phyloP scores from a whole-genome alignment of 2,888 invertebrate genomes.

The Mamestra brassicae region DNA sequence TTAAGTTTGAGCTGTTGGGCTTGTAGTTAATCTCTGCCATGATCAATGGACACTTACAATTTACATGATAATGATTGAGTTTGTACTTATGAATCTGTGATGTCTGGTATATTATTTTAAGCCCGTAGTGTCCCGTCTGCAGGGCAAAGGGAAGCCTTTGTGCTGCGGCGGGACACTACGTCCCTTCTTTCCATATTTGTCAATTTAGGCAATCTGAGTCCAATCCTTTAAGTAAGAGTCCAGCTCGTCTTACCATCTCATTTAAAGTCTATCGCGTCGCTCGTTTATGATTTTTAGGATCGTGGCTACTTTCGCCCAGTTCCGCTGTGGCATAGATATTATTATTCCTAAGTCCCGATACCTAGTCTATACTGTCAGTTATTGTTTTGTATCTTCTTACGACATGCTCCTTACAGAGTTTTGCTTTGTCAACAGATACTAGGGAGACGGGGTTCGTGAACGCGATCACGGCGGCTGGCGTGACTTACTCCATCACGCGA shows the following conservation, averaged over 20 bases:
- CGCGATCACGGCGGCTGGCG: slow-evolving; percentile 97
- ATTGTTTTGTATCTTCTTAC: not conserved
- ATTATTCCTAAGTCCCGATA: no score
- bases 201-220: no score
- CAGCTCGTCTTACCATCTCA: no score
- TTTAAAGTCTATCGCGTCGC: no score
- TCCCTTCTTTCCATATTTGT: no score
- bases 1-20: slow-evolving; percentile 5
- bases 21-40: not conserved
- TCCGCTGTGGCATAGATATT: not conserved
- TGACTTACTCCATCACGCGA: slow-evolving; percentile 96
- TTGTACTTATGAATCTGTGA: not conserved
- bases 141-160: no score
- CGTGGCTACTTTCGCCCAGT: no score
- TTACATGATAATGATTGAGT: not conserved
- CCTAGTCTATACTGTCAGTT: not conserved
- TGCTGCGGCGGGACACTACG: no score
- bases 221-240: no score
- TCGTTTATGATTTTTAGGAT: no score
- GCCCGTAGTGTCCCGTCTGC: no score
- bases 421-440: slow-evolving; percentile 92
- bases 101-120: not conserved
- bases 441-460: slow-evolving; percentile 97
- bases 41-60: slow-evolving; percentile 4
- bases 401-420: slow-evolving; percentile 1